phyloP scores from a whole-genome alignment of 1,140 invertebrate genomes.

The Penaeus vannamei region DNA sequence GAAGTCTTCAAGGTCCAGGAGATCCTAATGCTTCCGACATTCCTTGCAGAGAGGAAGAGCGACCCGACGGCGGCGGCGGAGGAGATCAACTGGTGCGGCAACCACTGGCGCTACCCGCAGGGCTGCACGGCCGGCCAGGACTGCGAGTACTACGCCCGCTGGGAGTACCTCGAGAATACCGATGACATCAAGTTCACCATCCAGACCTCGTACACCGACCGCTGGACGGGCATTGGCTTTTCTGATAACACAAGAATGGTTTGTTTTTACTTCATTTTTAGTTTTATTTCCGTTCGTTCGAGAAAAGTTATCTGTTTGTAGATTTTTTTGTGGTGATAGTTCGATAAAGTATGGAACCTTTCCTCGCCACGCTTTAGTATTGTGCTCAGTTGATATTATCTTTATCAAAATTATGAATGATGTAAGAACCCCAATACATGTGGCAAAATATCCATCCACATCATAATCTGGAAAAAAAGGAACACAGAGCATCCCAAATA shows the following conservation, averaged over 20 bases:
- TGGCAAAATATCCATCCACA: too few species aligned
- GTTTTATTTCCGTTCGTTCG: background rate
- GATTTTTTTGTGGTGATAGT: background rate
- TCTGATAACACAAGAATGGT: constrained; percentile 90
- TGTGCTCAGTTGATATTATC: too few species aligned
- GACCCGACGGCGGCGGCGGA: constrained; percentile 16
- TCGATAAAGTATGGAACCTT: too few species aligned
- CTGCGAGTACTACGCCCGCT: constrained; percentile 88
- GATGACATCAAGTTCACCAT: constrained; percentile 90
- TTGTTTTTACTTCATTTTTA: background rate
- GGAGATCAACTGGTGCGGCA: constrained; percentile 76
- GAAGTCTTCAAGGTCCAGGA: background rate
- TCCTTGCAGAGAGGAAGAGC: background rate
- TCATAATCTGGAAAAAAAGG: too few species aligned
- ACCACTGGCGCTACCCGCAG: constrained; percentile 84
- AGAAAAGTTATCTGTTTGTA: background rate
- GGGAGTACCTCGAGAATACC: constrained; percentile 84
- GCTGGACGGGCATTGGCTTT: constrained; percentile 96
- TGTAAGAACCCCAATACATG: too few species aligned
- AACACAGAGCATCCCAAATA: too few species aligned
- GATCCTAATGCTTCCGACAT: background rate
- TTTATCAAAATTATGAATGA: too few species aligned
- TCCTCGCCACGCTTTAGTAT: too few species aligned
- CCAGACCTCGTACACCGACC: constrained; percentile 83
- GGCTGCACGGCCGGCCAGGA: constrained; percentile 78